A percentile compares a stretch with the other conserved stretches of the same genome.
Conservation (phyloP, 2,888 invertebrate species). For the Zhengitettix transpicula region DNA sequence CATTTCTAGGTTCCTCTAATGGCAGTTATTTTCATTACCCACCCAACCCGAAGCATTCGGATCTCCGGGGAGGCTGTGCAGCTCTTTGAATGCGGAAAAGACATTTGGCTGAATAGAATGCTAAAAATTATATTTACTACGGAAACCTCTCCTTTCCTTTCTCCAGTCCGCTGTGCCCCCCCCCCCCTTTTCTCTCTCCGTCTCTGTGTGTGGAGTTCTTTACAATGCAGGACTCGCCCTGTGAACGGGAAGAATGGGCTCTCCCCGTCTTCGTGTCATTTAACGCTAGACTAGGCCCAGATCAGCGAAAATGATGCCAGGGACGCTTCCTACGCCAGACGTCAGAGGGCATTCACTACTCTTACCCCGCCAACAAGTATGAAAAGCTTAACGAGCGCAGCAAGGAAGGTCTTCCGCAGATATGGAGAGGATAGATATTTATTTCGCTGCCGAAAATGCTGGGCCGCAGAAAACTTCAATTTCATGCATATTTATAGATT, state of each 20-base stretch:
- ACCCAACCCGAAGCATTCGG: slow-evolving; percentile 4
- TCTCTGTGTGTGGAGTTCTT: slow-evolving; percentile 2
- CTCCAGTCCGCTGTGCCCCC: background rate
- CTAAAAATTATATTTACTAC: slow-evolving; percentile 9
- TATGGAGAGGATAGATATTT: too few species aligned
- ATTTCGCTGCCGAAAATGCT: too few species aligned
- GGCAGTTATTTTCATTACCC: slow-evolving; percentile 13
- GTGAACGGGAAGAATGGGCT: slow-evolving; percentile 1
- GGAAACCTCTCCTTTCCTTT: slow-evolving; percentile 3
- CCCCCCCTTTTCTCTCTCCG: background rate
- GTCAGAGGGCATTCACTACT: too few species aligned
- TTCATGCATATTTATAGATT: too few species aligned
- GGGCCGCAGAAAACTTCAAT: too few species aligned
- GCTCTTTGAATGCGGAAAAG: slow-evolving; percentile 8
- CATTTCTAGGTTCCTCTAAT: slow-evolving; percentile 6
- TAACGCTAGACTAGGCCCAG: slow-evolving; percentile 7
- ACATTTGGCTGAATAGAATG: slow-evolving; percentile 8
- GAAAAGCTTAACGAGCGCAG: too few species aligned
- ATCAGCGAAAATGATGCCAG: slow-evolving; percentile 7
- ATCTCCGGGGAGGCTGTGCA: slow-evolving; percentile 2
- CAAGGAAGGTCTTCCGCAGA: too few species aligned
- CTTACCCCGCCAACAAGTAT: too few species aligned
- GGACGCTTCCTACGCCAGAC: too few species aligned
- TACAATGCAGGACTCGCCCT: slow-evolving; percentile 4
- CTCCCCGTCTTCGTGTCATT: slow-evolving; percentile 4